Conservation (phyloP, 2,797 vertebrate genomes). For the Eremophila alpestris region DNA sequence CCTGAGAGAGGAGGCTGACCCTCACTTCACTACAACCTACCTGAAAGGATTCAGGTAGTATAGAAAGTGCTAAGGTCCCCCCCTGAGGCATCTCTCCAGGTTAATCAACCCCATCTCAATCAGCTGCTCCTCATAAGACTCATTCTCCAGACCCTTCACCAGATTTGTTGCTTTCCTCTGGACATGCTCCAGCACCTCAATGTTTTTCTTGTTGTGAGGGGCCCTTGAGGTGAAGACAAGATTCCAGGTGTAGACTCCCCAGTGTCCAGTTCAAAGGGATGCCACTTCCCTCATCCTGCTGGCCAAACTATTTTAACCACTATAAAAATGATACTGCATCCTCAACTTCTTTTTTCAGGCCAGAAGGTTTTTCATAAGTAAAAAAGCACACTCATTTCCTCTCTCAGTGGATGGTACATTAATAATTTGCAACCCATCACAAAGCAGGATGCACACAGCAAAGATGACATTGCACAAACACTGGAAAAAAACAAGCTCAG, state of each 20-base stretch:
- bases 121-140: background rate
- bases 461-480: background rate
- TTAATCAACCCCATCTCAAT: background rate
- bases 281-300: rapidly evolving
- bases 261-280: background rate
- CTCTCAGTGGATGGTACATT: background rate
- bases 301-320: background rate
- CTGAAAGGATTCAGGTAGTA: background rate
- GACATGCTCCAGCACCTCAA: background rate
- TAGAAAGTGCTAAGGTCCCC: rapidly evolving
- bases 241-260: background rate
- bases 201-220: background rate
- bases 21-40: background rate
- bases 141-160: background rate
- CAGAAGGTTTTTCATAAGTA: background rate
- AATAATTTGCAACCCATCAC: background rate
- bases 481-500: background rate
- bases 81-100: background rate
- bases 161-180: background rate
- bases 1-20: background rate
- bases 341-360: background rate
- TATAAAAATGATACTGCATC: background rate
- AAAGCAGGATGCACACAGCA: background rate
- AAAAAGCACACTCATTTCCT: background rate
- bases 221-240: background rate